Base-by-base conservation (phyloP, 2,888 invertebrate genomes). In the Aleiodes alternator region DNA sequence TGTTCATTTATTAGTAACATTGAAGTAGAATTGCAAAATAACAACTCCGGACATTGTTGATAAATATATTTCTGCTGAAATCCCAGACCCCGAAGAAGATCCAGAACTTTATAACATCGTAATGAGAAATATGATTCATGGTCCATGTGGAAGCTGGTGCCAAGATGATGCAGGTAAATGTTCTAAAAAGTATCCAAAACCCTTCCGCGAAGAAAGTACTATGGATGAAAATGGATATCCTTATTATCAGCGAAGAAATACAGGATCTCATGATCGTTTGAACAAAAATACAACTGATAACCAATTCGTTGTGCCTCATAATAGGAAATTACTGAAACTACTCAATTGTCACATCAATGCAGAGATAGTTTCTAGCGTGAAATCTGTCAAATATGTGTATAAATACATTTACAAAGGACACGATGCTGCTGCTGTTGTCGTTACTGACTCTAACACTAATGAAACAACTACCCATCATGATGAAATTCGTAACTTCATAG, bases 391-490 rank as follows among this genome's bases (percentile, higher is more conserved):
- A 29, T 57, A 57, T 12, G 11, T 57, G 16, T 29, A 57, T 29
- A 57, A 29, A 7, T 29, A 57, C 8, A 57, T 57, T 8, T 57
- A 57, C 29, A 57, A 57, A 57, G 57, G 57, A 9, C 57, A 57
- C 8, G 57, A 57, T 29, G 31, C 57, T 29, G 57, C 57, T 3
- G 57, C 29, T 31, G 57, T 76, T 14, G 70, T 74, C 59, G 14
- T 77, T 11, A 55, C 55, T 9, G 72, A 69, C 34, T 73, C 69
- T 14, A 80, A 82, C 70, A 80, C 80, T n/a, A 64, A 69, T 68
- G 78, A 53, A 53, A 16, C 2, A 5, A 5, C n/a, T 16, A 57
- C 11, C 4, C 23, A 57, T 56, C 69, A 72, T 23, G 64, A 77
- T 34, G 72, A 75, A 70, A 23, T 77, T n/a, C 59, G 51, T n/a